A percentile compares a stretch with the other conserved stretches of the same genome.
Evolutionary conservation across 2,888 invertebrate species (phyloP).

Genomic region (Agriotes lineatus): DNA sequence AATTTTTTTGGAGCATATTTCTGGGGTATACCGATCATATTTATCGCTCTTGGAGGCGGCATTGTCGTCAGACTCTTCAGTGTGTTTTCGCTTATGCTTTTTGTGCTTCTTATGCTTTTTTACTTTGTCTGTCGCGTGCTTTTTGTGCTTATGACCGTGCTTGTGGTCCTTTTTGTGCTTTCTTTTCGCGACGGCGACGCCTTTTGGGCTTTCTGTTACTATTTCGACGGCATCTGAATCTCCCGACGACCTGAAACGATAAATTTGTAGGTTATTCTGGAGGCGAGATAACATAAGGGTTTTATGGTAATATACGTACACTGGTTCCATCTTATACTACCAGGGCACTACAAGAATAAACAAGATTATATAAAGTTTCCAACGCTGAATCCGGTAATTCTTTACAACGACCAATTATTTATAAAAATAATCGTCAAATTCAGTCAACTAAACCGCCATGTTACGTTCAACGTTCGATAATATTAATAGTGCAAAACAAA

Average conservation of each 20-base stretch:
- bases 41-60: conserved; percentile 58
- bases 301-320: conserved; percentile 13
- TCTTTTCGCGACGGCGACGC: conserved; percentile 65
- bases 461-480: background rate
- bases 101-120: conserved; percentile 78
- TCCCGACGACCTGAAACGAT: conserved; percentile 47
- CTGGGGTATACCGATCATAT: conserved; percentile 63
- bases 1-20: conserved; percentile 54
- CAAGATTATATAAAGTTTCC: no score
- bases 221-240: conserved; percentile 46
- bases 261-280: background rate
- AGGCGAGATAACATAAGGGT: background rate
- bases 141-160: conserved; percentile 67
- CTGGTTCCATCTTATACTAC: conserved; percentile 23
- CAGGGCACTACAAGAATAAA: no score
- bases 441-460: conserved; percentile 7
- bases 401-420: no score
- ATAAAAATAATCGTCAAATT: background rate
- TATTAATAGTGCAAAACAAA: no score
- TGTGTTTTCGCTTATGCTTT: conserved; percentile 70
- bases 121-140: conserved; percentile 67
- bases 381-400: no score
- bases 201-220: conserved; percentile 38
- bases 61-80: conserved; percentile 64
- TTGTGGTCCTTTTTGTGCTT: conserved; percentile 77